Conservation (phyloP, 2,797 vertebrate genomes). For the Coluber constrictor region DNA sequence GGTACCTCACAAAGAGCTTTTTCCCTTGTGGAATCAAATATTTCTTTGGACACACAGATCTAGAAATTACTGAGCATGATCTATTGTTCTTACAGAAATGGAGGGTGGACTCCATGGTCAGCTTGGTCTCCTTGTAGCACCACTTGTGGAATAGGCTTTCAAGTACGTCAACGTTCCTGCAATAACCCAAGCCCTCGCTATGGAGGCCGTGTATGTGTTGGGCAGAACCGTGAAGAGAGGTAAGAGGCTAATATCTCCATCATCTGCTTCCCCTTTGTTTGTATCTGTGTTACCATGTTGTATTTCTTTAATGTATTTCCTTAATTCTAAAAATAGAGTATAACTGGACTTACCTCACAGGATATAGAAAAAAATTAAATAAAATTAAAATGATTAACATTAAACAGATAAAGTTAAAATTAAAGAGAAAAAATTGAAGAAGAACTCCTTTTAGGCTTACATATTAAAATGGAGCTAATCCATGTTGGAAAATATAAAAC, state of each 20-base stretch:
- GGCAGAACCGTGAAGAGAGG: conserved; percentile 96
- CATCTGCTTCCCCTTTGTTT: neutral
- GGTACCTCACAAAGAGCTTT: neutral
- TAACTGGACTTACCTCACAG: neutral
- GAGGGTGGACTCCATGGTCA: conserved; percentile 97
- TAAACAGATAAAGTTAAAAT: neutral
- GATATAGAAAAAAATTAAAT: neutral
- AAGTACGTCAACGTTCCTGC: conserved; percentile 94
- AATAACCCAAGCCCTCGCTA: conserved; percentile 93
- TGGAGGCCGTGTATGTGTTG: conserved; percentile 92
- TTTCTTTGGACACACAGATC: neutral
- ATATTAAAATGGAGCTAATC: neutral
- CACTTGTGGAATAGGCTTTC: conserved; percentile 94
- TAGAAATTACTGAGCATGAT: neutral
- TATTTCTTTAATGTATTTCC: neutral
- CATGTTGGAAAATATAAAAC: neutral
- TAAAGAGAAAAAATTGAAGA: neutral
- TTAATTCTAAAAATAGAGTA: neutral
- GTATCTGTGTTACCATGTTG: neutral
- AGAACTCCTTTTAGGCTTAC: neutral
- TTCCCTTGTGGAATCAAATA: neutral
- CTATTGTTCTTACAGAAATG: conserved; percentile 80
- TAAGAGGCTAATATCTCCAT: conserved; percentile 34
- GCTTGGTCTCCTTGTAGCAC: conserved; percentile 95
- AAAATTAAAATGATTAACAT: neutral